Conservation (phyloP, 64 coral and sea anemone species). For the Platygyra sinensis region DNA sequence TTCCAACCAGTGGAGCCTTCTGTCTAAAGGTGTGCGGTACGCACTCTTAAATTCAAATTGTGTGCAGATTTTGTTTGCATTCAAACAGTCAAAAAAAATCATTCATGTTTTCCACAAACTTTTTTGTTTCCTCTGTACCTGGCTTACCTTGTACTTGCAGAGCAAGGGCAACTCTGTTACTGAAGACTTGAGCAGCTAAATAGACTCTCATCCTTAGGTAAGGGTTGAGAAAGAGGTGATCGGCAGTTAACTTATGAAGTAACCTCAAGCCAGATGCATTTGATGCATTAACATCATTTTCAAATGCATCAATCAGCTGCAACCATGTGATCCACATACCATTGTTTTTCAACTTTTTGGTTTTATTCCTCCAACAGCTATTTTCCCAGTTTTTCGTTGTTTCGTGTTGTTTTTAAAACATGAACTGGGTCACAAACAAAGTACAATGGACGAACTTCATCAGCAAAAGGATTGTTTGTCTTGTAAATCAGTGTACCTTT, state of each 20-base stretch:
- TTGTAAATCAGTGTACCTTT: too few species aligned
- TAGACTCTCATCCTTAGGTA: constrained; percentile 46
- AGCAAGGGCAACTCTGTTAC: constrained; percentile 19
- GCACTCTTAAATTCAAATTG: constrained; percentile 47
- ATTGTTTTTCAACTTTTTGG: too few species aligned
- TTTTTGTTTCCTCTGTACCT: constrained; percentile 34
- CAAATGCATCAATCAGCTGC: too few species aligned
- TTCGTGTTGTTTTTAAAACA: constrained; percentile 3
- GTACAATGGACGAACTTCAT: background rate
- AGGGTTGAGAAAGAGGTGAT: constrained; percentile 47
- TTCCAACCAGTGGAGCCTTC: too few species aligned
- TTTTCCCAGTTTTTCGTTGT: constrained; percentile 30
- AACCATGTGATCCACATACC: constrained; percentile 16
- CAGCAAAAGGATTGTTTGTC: constrained; percentile 22
- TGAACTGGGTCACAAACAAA: constrained; percentile 56
- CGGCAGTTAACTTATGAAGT: constrained; percentile 12
- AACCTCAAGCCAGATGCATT: constrained; percentile 8
- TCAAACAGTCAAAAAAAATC: constrained; percentile 54
- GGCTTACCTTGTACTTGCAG: background rate
- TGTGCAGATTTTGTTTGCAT: constrained; percentile 48
- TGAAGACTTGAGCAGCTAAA: constrained; percentile 40
- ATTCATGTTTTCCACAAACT: constrained; percentile 49
- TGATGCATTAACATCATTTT: constrained; percentile 61
- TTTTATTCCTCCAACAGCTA: too few species aligned
- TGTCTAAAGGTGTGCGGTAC: constrained; percentile 9